A percentile compares a stretch with the other conserved stretches of the same genome.
Conservation (phyloP, 2,888 invertebrate species). For the Liodrosophila aerea region DNA sequence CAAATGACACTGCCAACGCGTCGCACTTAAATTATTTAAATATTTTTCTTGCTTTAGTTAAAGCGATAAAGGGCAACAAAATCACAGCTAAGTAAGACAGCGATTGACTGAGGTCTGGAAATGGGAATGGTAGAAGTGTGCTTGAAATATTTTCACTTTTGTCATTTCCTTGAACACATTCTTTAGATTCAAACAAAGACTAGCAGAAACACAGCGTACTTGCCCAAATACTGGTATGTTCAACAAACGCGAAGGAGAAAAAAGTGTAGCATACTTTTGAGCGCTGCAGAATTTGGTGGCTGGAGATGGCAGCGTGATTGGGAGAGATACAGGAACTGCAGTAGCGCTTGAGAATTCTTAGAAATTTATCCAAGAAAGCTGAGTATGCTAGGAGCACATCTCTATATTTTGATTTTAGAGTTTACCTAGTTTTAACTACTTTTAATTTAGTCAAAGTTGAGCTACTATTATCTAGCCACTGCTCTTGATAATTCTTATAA, state of each 20-base stretch:
- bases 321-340: not conserved
- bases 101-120: conserved; percentile 40
- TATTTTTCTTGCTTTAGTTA: conserved; percentile 35
- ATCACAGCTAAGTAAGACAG: conserved; percentile 47
- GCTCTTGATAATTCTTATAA: no score
- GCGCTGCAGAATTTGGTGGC: conserved; percentile 13
- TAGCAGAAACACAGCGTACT: conserved; percentile 35
- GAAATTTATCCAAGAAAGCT: not conserved
- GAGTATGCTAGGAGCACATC: not conserved
- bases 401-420: no score
- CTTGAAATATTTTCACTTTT: conserved; percentile 73
- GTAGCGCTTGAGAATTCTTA: not conserved
- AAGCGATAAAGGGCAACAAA: conserved; percentile 36
- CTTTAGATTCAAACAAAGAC: conserved; percentile 56
- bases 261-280: conserved; percentile 44
- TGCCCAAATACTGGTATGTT: conserved; percentile 54
- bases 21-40: conserved; percentile 38
- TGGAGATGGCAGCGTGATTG: conserved; percentile 37
- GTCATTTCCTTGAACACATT: conserved; percentile 71
- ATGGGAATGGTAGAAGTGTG: conserved; percentile 15
- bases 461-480: no score
- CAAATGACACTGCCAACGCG: conserved; percentile 19
- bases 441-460: no score
- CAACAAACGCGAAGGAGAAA: conserved; percentile 48
- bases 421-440: no score